These are phyloP conservation scores for Lagenorhynchus albirostris DNA, from an alignment of 2,113 vertebrate species.

Conservation along the genomic window DNA sequence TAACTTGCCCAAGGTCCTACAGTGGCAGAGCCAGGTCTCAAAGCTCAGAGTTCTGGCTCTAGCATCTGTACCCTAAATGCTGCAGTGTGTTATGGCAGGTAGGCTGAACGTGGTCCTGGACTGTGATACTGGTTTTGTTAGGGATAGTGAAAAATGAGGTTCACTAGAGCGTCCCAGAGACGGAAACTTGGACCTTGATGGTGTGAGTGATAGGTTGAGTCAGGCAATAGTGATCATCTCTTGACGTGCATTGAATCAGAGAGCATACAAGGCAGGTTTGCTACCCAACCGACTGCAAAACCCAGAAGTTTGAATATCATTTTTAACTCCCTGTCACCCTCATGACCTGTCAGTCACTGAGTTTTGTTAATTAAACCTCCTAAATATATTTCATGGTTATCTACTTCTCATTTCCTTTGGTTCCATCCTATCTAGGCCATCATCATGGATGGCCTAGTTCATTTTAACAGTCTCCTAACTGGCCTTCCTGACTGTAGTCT, in stretches of 20 bases:
- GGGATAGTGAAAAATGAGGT: not conserved
- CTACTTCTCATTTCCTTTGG: not conserved
- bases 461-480: not conserved
- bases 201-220: not conserved
- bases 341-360: not conserved
- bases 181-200: not conserved
- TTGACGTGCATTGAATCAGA: not conserved
- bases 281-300: not conserved
- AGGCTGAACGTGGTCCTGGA: not conserved
- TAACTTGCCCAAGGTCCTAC: not conserved
- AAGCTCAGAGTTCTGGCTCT: not conserved
- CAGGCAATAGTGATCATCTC: not conserved
- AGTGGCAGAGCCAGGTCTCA: not conserved
- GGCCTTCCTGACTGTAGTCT: not conserved
- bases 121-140: not conserved
- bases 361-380: not conserved
- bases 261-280: not conserved
- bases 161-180: not conserved
- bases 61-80: not conserved
- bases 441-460: not conserved
- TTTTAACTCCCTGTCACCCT: not conserved
- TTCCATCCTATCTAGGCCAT: not conserved
- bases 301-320: not conserved
- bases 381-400: not conserved
- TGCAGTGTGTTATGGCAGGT: not conserved